Conservation (phyloP, 1,140 invertebrate genomes). For the Neodiprion pinetum region DNA sequence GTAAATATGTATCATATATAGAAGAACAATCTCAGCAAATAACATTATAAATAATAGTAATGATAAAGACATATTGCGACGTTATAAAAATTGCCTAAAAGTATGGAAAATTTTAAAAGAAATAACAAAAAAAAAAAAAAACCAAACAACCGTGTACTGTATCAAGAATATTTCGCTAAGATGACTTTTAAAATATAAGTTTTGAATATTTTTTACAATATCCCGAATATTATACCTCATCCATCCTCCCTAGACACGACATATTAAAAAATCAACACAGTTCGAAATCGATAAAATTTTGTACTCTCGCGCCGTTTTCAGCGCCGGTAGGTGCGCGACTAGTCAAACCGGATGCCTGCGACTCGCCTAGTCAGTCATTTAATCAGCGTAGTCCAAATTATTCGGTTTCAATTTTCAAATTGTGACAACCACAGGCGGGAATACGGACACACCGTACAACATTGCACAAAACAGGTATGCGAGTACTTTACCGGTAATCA, state of each 20-base stretch:
- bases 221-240: conserved; percentile 5
- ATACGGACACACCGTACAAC: no score
- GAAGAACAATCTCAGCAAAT: neutral
- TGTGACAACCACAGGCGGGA: neutral
- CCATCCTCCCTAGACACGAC: neutral
- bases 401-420: conserved; percentile 1
- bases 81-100: neutral
- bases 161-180: conserved; percentile 46
- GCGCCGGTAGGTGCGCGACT: neutral
- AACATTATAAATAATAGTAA: neutral
- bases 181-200: conserved; percentile 52
- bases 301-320: neutral
- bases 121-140: neutral
- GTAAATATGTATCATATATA: neutral
- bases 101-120: neutral
- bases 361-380: neutral
- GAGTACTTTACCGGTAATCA: no score
- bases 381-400: neutral
- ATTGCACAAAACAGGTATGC: no score
- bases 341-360: neutral
- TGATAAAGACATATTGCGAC: neutral
- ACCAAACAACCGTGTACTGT: conserved; percentile 18
- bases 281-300: neutral
- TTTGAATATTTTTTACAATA: conserved; percentile 56
- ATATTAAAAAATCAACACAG: neutral